Evolutionary conservation across 1,140 invertebrate species (phyloP).

Genomic region (Eriocheir sinensis): DNA sequence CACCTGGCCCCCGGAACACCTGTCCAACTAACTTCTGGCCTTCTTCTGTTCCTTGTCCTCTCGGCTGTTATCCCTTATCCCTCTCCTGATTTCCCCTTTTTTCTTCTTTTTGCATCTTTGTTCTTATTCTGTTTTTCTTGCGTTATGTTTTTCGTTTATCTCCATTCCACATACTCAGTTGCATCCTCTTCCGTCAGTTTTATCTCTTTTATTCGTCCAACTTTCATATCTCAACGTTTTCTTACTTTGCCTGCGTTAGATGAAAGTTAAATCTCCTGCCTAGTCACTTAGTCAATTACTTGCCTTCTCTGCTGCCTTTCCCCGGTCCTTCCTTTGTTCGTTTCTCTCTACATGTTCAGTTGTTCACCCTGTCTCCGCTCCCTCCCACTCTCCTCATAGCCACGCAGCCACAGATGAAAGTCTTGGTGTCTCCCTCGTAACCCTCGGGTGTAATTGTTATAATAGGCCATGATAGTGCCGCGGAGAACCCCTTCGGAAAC

Average conservation of each 20-base stretch:
- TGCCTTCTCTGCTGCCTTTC: too few relatives aligned
- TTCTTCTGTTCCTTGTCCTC: not conserved
- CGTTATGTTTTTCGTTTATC: too few relatives aligned
- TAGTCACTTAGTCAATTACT: too few relatives aligned
- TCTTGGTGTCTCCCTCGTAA: not conserved
- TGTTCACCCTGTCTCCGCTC: too few relatives aligned
- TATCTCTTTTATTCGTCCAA: not conserved
- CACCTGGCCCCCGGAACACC: not conserved
- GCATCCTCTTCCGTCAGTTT: not conserved
- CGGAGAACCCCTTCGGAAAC: not conserved
- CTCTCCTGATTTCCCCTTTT: not conserved
- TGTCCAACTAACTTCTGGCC: not conserved
- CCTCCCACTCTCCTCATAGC: not conserved
- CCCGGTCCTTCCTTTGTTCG: too few relatives aligned
- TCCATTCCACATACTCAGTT: too few relatives aligned
- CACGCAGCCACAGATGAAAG: too few relatives aligned
- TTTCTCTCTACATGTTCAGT: too few relatives aligned
- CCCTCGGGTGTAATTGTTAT: not conserved
- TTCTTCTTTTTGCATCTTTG: not conserved
- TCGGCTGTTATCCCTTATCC: not conserved
- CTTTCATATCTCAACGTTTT: not conserved
- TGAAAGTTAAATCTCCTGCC: not conserved
- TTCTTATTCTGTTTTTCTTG: not conserved
- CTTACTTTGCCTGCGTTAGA: not conserved
- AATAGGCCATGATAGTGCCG: not conserved